A percentile compares a stretch with the other conserved stretches of the same genome.
Evolutionary conservation across 2,888 invertebrate species (phyloP).

Genomic region (Mesorhabditis spiculigera): DNA sequence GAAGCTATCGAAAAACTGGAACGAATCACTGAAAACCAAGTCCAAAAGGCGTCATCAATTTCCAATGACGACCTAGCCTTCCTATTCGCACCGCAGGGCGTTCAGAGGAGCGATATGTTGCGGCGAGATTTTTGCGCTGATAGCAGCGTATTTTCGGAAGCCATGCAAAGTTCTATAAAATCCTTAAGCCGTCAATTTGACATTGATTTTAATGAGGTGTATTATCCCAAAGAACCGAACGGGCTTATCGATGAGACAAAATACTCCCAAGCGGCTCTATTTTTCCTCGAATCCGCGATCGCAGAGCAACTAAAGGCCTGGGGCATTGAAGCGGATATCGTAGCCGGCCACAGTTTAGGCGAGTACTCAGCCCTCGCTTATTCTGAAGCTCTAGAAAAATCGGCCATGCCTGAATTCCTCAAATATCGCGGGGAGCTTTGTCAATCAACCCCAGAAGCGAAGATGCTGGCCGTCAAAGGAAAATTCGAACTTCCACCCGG

Average conservation of each 20-base stretch:
- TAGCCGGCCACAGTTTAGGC: conserved; percentile 51
- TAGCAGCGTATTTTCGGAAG: conserved; percentile 12
- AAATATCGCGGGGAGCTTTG: conserved; percentile 31
- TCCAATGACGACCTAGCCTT: conserved; percentile 28
- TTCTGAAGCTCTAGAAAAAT: conserved; percentile 18
- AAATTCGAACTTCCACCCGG: conserved; percentile 22
- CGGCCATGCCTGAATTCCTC: conserved; percentile 27
- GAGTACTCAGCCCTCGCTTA: conserved; percentile 43
- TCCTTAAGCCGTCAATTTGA: not conserved
- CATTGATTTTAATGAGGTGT: not conserved
- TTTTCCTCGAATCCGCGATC: conserved; percentile 30
- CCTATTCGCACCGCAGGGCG: conserved; percentile 51
- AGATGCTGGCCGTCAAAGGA: conserved; percentile 42
- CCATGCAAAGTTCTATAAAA: conserved; percentile 13
- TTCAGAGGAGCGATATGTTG: conserved; percentile 41
- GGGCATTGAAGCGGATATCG: conserved; percentile 20
- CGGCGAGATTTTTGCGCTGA: conserved; percentile 16
- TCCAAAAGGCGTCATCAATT: not conserved
- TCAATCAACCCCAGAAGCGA: conserved; percentile 30
- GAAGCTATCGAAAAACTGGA: conserved; percentile 20
- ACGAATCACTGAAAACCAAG: not conserved
- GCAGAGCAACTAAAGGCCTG: conserved; percentile 18
- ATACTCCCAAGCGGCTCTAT: conserved; percentile 36
- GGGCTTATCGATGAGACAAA: conserved; percentile 15
- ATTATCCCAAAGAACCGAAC: conserved; percentile 6